Evolutionary conservation across 2,888 invertebrate genomes (phyloP).

Genomic region (Pardosa pseudoannulata): DNA sequence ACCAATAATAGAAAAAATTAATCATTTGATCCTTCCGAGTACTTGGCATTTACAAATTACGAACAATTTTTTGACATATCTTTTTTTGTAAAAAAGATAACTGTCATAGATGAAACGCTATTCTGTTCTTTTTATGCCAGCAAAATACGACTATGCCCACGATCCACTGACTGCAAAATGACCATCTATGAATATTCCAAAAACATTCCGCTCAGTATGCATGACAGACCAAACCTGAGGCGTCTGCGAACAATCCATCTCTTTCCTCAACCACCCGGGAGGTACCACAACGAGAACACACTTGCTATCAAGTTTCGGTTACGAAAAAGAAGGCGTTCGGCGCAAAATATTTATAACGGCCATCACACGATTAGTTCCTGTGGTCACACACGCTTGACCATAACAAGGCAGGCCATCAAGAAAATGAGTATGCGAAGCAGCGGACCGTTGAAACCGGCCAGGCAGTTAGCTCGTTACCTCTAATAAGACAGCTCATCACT

Average conservation of each 20-base stretch:
- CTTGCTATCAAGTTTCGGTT: slow-evolving; percentile 35
- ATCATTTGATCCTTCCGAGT: too few species aligned
- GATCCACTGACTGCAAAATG: background rate
- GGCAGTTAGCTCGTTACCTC: slow-evolving; percentile 12
- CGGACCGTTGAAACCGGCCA: slow-evolving; percentile 22
- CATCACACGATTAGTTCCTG: background rate
- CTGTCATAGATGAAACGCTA: background rate
- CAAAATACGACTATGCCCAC: background rate
- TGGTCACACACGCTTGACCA: slow-evolving; percentile 56
- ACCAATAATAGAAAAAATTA: too few species aligned
- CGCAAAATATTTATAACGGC: slow-evolving; percentile 18
- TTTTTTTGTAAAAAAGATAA: background rate
- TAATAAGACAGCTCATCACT: slow-evolving; percentile 6
- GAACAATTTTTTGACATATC: background rate
- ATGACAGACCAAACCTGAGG: slow-evolving; percentile 19
- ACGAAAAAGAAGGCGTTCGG: slow-evolving; percentile 17
- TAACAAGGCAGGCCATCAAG: slow-evolving; percentile 21
- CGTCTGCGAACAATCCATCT: slow-evolving; percentile 60
- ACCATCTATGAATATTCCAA: slow-evolving; percentile 56
- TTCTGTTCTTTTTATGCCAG: background rate
- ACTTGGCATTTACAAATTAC: background rate
- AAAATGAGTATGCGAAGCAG: slow-evolving; percentile 6
- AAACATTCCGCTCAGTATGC: slow-evolving; percentile 21
- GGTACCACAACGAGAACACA: slow-evolving; percentile 65
- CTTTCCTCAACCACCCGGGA: slow-evolving; percentile 28